These are phyloP conservation scores for Globia sparganii DNA, from an alignment of 2,888 invertebrate species.

Conservation along the genomic window DNA sequence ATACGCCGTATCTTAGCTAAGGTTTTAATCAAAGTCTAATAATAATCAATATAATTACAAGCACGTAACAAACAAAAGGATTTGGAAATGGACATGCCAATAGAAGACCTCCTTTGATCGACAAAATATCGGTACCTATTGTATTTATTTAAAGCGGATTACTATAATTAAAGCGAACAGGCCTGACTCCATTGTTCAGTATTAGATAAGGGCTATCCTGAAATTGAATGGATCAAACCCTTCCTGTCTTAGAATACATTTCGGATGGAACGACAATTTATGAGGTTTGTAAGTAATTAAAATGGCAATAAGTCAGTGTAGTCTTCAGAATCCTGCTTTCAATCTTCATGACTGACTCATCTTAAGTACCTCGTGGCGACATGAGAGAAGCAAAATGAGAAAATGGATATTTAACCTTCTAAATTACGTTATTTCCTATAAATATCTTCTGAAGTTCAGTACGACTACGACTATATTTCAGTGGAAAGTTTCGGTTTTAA, in stretches of 20 bases:
- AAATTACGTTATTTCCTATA: neutral
- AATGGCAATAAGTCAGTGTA: neutral
- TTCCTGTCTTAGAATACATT: neutral
- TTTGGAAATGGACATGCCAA: neutral
- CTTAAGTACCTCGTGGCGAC: neutral
- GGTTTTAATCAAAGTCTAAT: neutral
- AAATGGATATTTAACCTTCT: neutral
- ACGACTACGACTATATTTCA: neutral
- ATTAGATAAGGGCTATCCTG: slow-evolving; percentile 6
- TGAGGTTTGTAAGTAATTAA: slow-evolving; percentile 1
- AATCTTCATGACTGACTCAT: neutral
- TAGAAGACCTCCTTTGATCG: slow-evolving; percentile 11
- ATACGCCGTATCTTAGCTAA: neutral
- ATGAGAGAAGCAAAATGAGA: neutral
- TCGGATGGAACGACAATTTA: neutral
- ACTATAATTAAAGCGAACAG: slow-evolving; percentile 6
- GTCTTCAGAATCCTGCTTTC: neutral
- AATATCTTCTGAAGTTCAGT: neutral
- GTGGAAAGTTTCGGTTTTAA: neutral
- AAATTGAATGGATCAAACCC: slow-evolving; percentile 19
- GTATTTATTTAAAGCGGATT: slow-evolving; percentile 6
- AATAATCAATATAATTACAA: neutral
- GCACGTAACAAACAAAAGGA: neutral
- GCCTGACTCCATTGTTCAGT: slow-evolving; percentile 16
- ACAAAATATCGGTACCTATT: slow-evolving; percentile 8